Conservation (phyloP, 2,113 vertebrate species). For the Epinephelus lanceolatus region DNA sequence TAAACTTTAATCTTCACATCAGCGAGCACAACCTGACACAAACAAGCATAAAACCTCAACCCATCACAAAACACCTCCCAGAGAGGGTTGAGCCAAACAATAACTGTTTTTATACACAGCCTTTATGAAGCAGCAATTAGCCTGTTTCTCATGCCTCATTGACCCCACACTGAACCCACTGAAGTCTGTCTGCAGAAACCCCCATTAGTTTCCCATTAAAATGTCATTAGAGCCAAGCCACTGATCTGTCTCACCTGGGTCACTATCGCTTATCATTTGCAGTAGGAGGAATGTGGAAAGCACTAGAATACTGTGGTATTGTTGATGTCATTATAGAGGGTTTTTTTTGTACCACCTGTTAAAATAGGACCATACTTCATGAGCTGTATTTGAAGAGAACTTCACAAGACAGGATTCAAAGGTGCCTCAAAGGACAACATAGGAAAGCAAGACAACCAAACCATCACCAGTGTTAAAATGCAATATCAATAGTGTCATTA, state of each 20-base stretch:
- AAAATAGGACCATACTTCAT: not conserved
- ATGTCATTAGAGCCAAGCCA: conserved; percentile 58
- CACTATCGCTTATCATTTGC: conserved; percentile 52
- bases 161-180: conserved; percentile 56
- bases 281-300: conserved; percentile 19
- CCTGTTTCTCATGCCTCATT: conserved; percentile 68
- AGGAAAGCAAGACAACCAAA: conserved; percentile 5
- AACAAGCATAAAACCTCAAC: conserved; percentile 28
- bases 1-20: conserved; percentile 28
- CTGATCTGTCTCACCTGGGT: conserved; percentile 65
- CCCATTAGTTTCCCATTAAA: conserved; percentile 71
- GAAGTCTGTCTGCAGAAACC: conserved; percentile 54
- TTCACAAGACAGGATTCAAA: not conserved
- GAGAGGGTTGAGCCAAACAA: conserved; percentile 52
- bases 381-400: conserved; percentile 8
- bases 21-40: conserved; percentile 17
- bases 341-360: not conserved
- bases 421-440: not conserved
- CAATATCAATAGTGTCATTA: conserved; percentile 12
- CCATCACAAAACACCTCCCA: conserved; percentile 15
- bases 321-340: conserved; percentile 11
- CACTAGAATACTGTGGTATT: not conserved
- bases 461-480: not conserved
- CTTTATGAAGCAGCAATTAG: conserved; percentile 68
- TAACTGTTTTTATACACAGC: conserved; percentile 62